Conservation (phyloP, 2,888 invertebrate genomes). For the Iphiclides podalirius region DNA sequence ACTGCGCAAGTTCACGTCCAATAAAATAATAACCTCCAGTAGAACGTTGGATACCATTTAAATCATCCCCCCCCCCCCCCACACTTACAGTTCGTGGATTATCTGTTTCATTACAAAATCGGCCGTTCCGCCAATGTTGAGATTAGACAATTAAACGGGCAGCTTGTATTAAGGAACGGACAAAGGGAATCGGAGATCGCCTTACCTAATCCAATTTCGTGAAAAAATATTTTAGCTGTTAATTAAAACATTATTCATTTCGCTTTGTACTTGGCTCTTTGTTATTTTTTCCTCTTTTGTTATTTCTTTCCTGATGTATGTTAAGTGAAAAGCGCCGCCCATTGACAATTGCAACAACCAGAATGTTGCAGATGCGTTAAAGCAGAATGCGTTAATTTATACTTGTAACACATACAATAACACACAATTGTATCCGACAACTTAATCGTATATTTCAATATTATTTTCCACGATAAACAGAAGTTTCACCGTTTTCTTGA, state of each 20-base stretch:
- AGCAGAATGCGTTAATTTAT: too few species aligned
- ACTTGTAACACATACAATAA: too few species aligned
- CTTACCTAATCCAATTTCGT: conserved; percentile 26
- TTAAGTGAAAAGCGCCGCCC: too few species aligned
- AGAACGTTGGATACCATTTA: too few species aligned
- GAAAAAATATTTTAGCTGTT: conserved; percentile 9
- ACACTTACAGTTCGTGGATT: neutral
- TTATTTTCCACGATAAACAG: too few species aligned
- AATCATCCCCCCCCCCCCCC: neutral
- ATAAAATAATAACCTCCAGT: too few species aligned
- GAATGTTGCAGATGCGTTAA: too few species aligned
- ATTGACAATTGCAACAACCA: too few species aligned
- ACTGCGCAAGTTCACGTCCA: too few species aligned
- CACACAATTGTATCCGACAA: too few species aligned
- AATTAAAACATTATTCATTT: conserved; percentile 10
- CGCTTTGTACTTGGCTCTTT: neutral
- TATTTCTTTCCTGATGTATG: neutral
- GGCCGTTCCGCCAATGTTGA: neutral
- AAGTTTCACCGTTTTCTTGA: too few species aligned
- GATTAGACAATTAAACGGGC: conserved; percentile 22
- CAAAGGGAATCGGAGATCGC: conserved; percentile 26
- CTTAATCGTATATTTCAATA: too few species aligned
- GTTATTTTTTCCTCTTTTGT: neutral
- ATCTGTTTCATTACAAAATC: neutral
- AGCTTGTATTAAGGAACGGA: conserved; percentile 26